These are phyloP conservation scores for Himantopus leucocephalus DNA, from an alignment of 2,113 vertebrate genomes.

Conservation along the genomic window DNA sequence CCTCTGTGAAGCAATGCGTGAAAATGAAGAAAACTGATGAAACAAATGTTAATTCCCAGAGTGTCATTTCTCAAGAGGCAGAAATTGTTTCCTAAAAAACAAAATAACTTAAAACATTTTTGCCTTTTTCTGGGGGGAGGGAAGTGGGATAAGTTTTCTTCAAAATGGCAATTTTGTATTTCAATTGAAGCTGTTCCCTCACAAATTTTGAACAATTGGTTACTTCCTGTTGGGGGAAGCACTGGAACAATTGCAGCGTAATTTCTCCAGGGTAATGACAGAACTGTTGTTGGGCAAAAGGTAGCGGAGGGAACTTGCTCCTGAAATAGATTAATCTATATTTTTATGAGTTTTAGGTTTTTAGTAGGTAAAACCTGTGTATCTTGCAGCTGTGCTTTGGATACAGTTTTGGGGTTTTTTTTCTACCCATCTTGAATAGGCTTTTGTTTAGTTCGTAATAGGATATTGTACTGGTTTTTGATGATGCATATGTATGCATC, in stretches of 20 bases:
- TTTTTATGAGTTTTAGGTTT: not conserved
- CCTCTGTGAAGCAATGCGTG: not conserved
- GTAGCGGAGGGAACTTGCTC: not conserved
- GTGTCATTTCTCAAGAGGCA: not conserved
- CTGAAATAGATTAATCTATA: not conserved
- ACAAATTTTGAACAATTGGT: not conserved
- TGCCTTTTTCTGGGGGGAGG: not conserved
- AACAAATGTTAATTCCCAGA: not conserved
- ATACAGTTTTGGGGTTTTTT: not conserved
- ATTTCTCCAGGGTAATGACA: not conserved
- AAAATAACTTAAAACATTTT: not conserved
- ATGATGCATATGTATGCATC: not conserved
- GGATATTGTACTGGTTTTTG: not conserved
- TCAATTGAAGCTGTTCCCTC: not conserved
- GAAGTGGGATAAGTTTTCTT: not conserved
- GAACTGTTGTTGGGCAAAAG: not conserved
- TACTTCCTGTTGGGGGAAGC: constrained; percentile 4
- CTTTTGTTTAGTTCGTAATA: not conserved
- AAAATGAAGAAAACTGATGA: not conserved
- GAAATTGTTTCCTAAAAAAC: not conserved
- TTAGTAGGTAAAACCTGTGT: not conserved
- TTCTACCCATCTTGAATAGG: not conserved
- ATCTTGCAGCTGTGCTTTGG: not conserved
- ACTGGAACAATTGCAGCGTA: not conserved
- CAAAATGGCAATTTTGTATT: not conserved